Base-by-base conservation (phyloP, 2,888 invertebrate species). In the Amphipyra berbera region DNA sequence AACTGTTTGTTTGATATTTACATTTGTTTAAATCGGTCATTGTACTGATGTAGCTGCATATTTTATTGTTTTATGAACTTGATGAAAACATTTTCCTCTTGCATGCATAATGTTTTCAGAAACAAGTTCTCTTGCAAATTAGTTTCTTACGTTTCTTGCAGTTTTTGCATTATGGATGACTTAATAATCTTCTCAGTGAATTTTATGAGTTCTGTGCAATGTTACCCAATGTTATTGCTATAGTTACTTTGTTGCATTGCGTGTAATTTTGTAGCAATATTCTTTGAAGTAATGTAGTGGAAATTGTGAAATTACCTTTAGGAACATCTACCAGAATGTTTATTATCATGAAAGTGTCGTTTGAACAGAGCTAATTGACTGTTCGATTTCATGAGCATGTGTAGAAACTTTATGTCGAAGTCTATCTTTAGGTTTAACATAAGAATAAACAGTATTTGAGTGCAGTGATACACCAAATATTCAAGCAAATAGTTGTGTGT, bases 311-410 rank as follows among this genome's bases (percentile, higher is more conserved):
- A 49, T 50, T 40, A 35, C 5, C 9, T 13, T 37, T 48, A 37
- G 33, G 53, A 42, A 13, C 64, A 38, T 41, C 14, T 38, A 35
- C 30, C 21, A 46, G 14, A 38, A 35, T 14, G 35, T 50, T 38
- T 15, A 64, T 50, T 54, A 40, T 37, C 53, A 59, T 59, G 10
- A 58, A 50, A 71, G 13, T 33, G n/a, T 55, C 38, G 58, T 59
- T 64, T 21, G 15, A 42, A 13, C 6, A 8, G 40, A 50, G 44
- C 46, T 53, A 49, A 70, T 70, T 33, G 48, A 63, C 37, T 52
- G 44, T 49, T 62, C 40, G 35, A 54, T 54, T 58, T 57, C 48
- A 49, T 56, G 38, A 40, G 38, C 52, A 52, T 47, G 15, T n/a
- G 0, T 21, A 48, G 14, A 41, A 37, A 63, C 42, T 38, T 7